These are phyloP conservation scores for Artemia franciscana DNA, from an alignment of 1,140 invertebrate species.

Conservation along the genomic window DNA sequence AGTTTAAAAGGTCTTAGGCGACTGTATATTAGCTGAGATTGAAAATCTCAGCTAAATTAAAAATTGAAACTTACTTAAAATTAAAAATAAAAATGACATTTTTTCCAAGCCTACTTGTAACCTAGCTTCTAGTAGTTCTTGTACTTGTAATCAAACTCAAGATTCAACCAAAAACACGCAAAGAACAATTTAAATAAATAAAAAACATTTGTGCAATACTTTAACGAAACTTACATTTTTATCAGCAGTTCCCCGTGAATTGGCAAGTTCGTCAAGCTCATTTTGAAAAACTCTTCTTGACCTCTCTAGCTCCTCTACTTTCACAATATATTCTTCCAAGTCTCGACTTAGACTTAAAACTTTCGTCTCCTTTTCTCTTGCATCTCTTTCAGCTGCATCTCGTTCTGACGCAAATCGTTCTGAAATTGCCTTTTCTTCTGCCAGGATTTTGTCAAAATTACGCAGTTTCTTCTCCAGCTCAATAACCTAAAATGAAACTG, in stretches of 20 bases:
- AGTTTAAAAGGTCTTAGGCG: too few species aligned
- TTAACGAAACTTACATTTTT: constrained; percentile 47
- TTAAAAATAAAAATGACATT: too few species aligned
- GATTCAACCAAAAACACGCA: too few species aligned
- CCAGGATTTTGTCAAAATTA: constrained; percentile 87
- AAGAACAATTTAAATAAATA: too few species aligned
- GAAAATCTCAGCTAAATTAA: too few species aligned
- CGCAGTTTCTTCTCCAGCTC: constrained; percentile 93
- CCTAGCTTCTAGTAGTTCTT: too few species aligned
- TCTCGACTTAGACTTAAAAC: constrained; percentile 66
- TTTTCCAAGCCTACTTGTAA: too few species aligned
- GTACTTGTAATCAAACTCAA: too few species aligned
- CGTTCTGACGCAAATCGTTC: constrained; percentile 52
- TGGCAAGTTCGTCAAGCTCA: constrained; percentile 83
- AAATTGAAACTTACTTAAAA: too few species aligned
- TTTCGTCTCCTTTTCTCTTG: constrained; percentile 84
- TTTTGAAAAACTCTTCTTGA: constrained; percentile 54
- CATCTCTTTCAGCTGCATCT: constrained; percentile 78
- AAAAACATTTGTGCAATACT: too few species aligned
- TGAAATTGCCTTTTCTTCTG: constrained; percentile 74
- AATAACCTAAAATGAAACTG: constrained; percentile 24
- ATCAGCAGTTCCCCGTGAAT: constrained; percentile 82
- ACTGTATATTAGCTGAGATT: too few species aligned
- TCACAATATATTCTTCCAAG: constrained; percentile 65
- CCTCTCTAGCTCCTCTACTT: constrained; percentile 73